phyloP scores from a whole-genome alignment of 2,113 vertebrate genomes.

The Turdus rufiventris region DNA sequence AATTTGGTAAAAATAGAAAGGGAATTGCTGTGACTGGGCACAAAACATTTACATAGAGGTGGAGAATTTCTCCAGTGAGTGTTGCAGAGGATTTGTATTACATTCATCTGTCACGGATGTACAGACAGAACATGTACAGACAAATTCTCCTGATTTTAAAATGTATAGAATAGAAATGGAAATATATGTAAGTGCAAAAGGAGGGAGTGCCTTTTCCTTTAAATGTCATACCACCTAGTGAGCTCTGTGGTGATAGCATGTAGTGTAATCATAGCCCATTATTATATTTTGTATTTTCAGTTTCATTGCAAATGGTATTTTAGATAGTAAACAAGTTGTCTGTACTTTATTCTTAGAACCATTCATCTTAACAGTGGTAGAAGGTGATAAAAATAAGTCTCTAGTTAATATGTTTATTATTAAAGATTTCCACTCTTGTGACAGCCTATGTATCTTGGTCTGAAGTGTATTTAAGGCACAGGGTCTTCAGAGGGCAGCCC shows the following conservation, averaged over 20 bases:
- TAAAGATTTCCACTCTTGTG: not conserved
- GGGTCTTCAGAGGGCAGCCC: not conserved
- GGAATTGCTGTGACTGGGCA: conserved; percentile 75
- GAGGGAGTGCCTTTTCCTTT: not conserved
- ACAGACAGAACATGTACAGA: not conserved
- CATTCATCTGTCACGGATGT: conserved; percentile 33
- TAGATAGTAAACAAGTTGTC: not conserved
- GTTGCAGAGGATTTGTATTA: conserved; percentile 61
- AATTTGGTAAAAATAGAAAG: conserved; percentile 81
- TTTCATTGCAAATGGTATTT: not conserved
- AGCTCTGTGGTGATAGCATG: not conserved
- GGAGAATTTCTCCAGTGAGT: conserved; percentile 56
- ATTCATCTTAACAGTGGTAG: not conserved
- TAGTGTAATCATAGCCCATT: not conserved
- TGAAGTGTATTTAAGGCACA: not conserved
- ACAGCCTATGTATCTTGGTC: not conserved
- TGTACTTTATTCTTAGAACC: not conserved
- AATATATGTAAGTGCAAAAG: not conserved
- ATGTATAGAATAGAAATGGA: conserved; percentile 48
- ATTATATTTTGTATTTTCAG: not conserved
- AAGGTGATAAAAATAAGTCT: not conserved
- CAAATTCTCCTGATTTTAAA: conserved; percentile 13
- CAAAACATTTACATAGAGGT: conserved; percentile 73
- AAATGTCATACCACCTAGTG: not conserved
- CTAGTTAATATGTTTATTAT: not conserved